These are phyloP conservation scores for Hippolais icterina DNA, from an alignment of 2,113 vertebrate genomes.

Conservation along the genomic window DNA sequence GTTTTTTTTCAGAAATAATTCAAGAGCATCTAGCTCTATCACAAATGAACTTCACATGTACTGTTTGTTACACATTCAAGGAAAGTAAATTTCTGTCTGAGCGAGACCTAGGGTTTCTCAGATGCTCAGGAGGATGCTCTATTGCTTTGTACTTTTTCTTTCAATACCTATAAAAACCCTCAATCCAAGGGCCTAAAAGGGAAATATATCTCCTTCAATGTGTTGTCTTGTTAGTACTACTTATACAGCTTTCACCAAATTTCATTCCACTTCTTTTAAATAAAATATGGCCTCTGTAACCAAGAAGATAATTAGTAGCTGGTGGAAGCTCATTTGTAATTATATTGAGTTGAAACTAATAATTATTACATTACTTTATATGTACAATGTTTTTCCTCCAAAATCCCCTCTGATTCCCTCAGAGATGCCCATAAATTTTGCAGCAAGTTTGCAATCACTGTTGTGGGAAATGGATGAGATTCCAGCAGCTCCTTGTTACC, in stretches of 20 bases:
- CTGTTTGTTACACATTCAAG: not conserved
- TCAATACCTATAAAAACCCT: not conserved
- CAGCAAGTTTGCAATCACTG: not conserved
- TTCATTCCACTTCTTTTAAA: slow-evolving; percentile 41
- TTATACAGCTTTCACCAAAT: not conserved
- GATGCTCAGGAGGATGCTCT: not conserved
- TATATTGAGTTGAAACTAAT: slow-evolving; percentile 36
- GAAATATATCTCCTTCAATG: not conserved
- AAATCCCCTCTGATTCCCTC: not conserved
- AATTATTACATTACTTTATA: slow-evolving; percentile 55
- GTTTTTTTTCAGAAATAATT: not conserved
- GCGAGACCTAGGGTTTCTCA: not conserved
- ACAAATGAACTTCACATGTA: not conserved
- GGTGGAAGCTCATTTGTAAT: slow-evolving; percentile 40
- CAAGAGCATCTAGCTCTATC: not conserved
- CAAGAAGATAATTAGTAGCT: slow-evolving; percentile 55
- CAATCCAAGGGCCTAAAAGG: not conserved
- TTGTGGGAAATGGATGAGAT: not conserved
- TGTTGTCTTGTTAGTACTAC: not conserved
- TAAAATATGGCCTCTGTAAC: slow-evolving; percentile 58
- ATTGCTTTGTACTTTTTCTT: not conserved
- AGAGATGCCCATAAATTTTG: not conserved
- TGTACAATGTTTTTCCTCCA: slow-evolving; percentile 11
- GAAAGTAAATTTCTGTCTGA: not conserved
- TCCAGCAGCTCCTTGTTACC: not conserved